Evolutionary conservation across 2,113 vertebrate genomes (phyloP), one percentile per base, ranked within the genome.

Genomic region (Climacteris rufus): DNA sequence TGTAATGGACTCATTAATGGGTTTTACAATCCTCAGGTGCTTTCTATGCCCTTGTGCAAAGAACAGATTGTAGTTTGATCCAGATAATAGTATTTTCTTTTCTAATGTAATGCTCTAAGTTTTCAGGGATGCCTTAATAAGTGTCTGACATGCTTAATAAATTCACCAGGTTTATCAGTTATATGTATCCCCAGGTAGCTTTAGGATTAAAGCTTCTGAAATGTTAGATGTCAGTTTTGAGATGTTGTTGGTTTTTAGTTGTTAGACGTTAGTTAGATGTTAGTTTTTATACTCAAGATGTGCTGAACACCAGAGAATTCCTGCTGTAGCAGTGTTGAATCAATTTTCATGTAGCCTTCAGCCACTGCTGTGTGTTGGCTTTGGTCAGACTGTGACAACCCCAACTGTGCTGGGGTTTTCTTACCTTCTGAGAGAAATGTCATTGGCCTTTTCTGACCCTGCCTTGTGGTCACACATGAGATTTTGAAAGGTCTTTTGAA

Each of bases 401-500:
- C 76, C n/a, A 70, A 1, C 49, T 77, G 64, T 92, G 52, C 25
- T 78, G 86, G 72, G 47, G 39, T 89, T 95, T 95, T 90, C 79
- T 86, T 95, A 92, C 80, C 76, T 96, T 86, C 64, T 87, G n/a
- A 81, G 40, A 39, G 56, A 95, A 96, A 87, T 89, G 79, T 94
- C 69, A 87, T 23, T 71, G 77, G 72, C 88, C 86, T 95, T 88
- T 90, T 89, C 92, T 95, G 86, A 95, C 88, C 72, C 86, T 78
- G 80, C 76, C 40, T 61, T 96, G 76, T 75, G 71, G 92, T 93
- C 72, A 65, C 44, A 68, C 42, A 68, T 7, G 40, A 92, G 80
- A 87, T 87, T 96, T 82, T 86, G 89, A 90, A 95, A 96, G 44
- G 52, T 70, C 83, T 89, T 90, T 92, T 94, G 76, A 88, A 94